Percentiles rank a stretch among this genome's conserved stretches.
phyloP scores from a whole-genome alignment of 2,888 invertebrate genomes.

The Prostheceraeus crozeri region DNA sequence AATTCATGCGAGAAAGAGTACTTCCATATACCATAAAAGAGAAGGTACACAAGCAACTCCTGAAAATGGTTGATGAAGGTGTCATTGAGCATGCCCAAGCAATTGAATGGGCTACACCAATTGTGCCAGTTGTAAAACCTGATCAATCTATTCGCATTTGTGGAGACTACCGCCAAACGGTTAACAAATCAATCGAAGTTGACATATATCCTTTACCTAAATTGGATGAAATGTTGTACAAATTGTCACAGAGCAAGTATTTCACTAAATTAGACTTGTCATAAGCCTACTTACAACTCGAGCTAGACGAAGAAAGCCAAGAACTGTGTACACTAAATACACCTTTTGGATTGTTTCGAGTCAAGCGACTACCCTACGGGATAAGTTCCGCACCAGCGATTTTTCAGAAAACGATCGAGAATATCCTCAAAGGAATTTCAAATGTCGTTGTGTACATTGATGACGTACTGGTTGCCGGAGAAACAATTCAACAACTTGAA shows the following conservation, averaged over 20 bases:
- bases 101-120: conserved; percentile 16
- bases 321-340: conserved; percentile 24
- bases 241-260: conserved; percentile 2
- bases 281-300: conserved; percentile 19
- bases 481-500: conserved; percentile 12
- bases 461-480: conserved; percentile 29
- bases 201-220: conserved; percentile 1
- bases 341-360: conserved; percentile 13
- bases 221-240: conserved; percentile 21
- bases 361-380: conserved; percentile 10
- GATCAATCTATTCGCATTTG: background rate
- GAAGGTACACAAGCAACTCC: background rate
- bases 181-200: conserved; percentile 9
- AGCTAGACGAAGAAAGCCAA: conserved; percentile 12
- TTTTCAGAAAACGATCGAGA: conserved; percentile 24
- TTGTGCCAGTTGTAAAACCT: conserved; percentile 2
- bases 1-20: conserved; percentile 3
- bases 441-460: conserved; percentile 29
- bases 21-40: conserved; percentile 19
- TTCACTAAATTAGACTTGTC: conserved; percentile 20
- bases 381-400: conserved; percentile 6
- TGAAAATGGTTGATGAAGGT: conserved; percentile 12
- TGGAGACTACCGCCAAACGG: conserved; percentile 10
- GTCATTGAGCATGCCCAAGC: background rate
- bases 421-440: conserved; percentile 7